Conservation (phyloP, 1,140 invertebrate species). For the Reticulitermes speratus region DNA sequence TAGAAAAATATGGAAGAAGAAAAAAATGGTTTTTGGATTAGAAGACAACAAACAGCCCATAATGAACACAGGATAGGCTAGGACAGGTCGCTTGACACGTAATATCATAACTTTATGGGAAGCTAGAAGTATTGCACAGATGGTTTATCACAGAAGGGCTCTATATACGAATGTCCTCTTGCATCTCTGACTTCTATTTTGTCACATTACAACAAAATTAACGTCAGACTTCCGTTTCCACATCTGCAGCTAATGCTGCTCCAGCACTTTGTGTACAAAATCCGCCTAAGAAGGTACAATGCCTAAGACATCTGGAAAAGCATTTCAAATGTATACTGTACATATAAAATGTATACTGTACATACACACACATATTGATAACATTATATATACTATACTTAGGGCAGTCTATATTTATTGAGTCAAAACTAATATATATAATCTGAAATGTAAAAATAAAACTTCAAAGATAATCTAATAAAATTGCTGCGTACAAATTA, state of each 20-base stretch:
- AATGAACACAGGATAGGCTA: neutral
- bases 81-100: neutral
- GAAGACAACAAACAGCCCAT: neutral
- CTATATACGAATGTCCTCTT: slow-evolving; percentile 19
- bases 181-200: neutral
- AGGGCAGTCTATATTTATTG: neutral
- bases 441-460: neutral
- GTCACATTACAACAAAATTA: neutral
- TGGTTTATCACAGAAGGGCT: slow-evolving; percentile 24
- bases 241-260: neutral
- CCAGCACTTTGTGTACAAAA: neutral
- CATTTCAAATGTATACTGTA: neutral
- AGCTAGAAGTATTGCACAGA: slow-evolving; percentile 5
- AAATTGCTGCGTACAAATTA: neutral
- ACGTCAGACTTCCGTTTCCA: neutral
- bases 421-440: neutral
- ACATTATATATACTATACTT: neutral
- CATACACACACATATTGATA: too few species aligned
- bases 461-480: neutral
- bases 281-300: neutral
- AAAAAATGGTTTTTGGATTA: neutral
- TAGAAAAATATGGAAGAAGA: neutral
- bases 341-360: neutral
- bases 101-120: neutral
- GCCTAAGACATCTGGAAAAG: neutral